Base-by-base conservation (phyloP, 2,888 invertebrate species). In the Autographa pulchrina region DNA sequence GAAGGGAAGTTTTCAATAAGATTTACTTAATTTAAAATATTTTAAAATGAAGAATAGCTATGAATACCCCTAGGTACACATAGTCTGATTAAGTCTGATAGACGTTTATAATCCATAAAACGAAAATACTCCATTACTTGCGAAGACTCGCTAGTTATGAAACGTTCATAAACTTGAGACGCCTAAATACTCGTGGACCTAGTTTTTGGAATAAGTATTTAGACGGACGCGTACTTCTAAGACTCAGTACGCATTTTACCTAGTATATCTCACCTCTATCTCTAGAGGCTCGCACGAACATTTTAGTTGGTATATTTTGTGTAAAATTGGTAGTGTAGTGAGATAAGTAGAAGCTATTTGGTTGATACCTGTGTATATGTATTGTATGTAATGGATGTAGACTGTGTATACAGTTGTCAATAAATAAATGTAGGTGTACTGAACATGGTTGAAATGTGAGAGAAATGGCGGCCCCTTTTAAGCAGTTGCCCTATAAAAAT, bases 151-250 rank as follows among this genome's bases (percentile, higher is more conserved):
- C 43, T 43, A 43, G 43, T 43, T 16, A 43, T 16, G 43, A 16
- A 43, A 43, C 14, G 16, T 43, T 43, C 43, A 31, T 58, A 58
- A 14, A 58, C 31, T 58, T 25, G 58, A 58, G 25, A 58, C 58
- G 58, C 58, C 58, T 58, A 58, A 58, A 58, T 58, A 58, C 58
- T 32, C 58, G 58, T 58, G 32, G 20, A 58, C 20, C 58, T 58
- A 58, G 58, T 31, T 58, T 20, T 58, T 32, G 32, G 58, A 58
- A 31, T 31, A 58, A 58, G 58, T 58, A 31, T 58, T 58, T 58
- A 58, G 6, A 31, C 58, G 20, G 25, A 58, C 58, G 58, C 31
- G 58, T 58, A 58, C 58, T 58, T 58, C 58, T 58, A 58, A 58
- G 58, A 58, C 58, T 58, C 58, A 31, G 58, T 58, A 58, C 58